These are phyloP conservation scores for Cerastis rubricosa DNA, from an alignment of 2,888 invertebrate genomes.

Conservation along the genomic window DNA sequence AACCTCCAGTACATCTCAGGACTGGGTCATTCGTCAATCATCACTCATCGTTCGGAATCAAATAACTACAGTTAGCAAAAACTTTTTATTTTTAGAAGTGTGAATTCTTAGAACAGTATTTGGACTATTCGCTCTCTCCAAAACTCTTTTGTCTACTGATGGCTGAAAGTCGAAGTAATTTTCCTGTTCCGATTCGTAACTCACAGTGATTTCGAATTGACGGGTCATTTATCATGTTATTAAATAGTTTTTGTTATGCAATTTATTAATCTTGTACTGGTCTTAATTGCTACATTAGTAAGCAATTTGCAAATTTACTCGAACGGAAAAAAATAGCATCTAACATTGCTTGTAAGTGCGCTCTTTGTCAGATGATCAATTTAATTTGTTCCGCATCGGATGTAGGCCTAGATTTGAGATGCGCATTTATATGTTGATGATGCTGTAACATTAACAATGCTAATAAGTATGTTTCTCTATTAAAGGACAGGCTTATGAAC, in stretches of 20 bases:
- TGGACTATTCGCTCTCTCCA: conserved; percentile 78
- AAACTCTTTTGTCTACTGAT: conserved; percentile 79
- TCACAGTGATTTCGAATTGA: conserved; percentile 70
- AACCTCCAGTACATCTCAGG: conserved; percentile 57
- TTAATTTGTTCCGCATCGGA: conserved; percentile 18
- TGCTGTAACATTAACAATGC: conserved; percentile 57
- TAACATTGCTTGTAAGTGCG: conserved; percentile 1
- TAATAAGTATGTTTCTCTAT: conserved; percentile 75
- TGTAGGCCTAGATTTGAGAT: conserved; percentile 1
- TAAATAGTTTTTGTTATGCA: conserved; percentile 39
- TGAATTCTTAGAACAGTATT: conserved; percentile 74
- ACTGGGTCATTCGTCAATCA: conserved; percentile 70
- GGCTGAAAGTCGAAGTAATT: conserved; percentile 78
- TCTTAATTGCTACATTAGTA: conserved; percentile 36
- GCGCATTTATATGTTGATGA: conserved; percentile 13
- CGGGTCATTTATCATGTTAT: conserved; percentile 74
- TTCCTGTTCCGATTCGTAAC: conserved; percentile 78
- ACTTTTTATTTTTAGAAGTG: conserved; percentile 72
- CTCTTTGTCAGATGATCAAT: conserved; percentile 8
- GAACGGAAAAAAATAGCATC: conserved; percentile 10
- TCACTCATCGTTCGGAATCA: conserved; percentile 65
- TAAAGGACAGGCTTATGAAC: conserved; percentile 81
- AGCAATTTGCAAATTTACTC: conserved; percentile 40
- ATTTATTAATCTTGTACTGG: conserved; percentile 5
- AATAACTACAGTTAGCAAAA: conserved; percentile 70